Percentiles rank a stretch among this genome's conserved stretches.
Conservation (phyloP, 1,140 invertebrate genomes). For the Periplaneta americana region DNA sequence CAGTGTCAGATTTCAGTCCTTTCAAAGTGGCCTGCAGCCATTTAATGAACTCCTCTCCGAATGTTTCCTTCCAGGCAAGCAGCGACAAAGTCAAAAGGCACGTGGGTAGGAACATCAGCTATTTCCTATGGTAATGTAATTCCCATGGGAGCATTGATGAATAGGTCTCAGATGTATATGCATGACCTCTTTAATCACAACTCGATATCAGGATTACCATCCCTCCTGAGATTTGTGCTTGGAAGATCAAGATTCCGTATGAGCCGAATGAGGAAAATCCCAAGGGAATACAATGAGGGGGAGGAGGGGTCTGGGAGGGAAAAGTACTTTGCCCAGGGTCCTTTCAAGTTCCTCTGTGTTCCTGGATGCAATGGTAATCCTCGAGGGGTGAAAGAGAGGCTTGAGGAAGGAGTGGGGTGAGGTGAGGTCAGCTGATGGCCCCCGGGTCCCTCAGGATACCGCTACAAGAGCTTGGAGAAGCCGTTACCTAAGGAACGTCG, state of each 20-base stretch:
- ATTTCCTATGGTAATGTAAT: slow-evolving; percentile 13
- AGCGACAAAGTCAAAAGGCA: background rate
- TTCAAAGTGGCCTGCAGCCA: too few species aligned
- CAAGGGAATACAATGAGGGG: slow-evolving; percentile 9
- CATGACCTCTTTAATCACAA: slow-evolving; percentile 4
- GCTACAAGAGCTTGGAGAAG: background rate
- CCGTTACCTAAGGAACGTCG: background rate
- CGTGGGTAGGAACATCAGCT: background rate
- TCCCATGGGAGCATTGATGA: slow-evolving; percentile 8
- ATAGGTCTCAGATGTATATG: background rate
- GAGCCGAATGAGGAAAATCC: slow-evolving; percentile 15
- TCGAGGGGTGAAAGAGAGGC: background rate
- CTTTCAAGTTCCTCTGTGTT: slow-evolving; percentile 15
- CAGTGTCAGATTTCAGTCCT: too few species aligned
- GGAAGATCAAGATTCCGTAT: background rate
- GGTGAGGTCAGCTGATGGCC: slow-evolving; percentile 3
- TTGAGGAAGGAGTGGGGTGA: background rate
- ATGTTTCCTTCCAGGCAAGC: too few species aligned
- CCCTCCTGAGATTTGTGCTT: background rate
- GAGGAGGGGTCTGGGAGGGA: background rate
- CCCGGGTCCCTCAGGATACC: background rate
- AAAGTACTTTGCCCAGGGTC: slow-evolving; percentile 8
- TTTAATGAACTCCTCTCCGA: too few species aligned
- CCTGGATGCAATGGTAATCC: background rate
- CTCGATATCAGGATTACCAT: background rate